A percentile compares a stretch with the other conserved stretches of the same genome.
These are phyloP conservation scores for Ancistrus triradiatus DNA, from an alignment of 2,113 vertebrate species.

Conservation along the genomic window DNA sequence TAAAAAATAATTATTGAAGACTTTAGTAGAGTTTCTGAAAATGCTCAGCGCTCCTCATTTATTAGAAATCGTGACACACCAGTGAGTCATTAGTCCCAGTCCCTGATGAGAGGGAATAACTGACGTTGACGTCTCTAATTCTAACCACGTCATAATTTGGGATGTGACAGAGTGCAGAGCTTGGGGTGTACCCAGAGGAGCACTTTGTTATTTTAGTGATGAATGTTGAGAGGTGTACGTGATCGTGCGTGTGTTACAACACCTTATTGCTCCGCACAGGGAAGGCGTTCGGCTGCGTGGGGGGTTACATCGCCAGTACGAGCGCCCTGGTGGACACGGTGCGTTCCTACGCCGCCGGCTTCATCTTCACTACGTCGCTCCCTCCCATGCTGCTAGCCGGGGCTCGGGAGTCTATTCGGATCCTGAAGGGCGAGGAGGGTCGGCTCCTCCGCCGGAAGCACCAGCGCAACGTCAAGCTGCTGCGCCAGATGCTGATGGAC, in stretches of 20 bases:
- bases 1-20: too few relatives aligned
- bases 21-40: too few relatives aligned
- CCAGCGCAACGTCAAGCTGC: constrained; percentile 91
- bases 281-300: constrained; percentile 95
- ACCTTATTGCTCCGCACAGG: constrained; percentile 70
- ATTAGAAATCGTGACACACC: too few relatives aligned
- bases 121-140: too few relatives aligned
- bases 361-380: constrained; percentile 96
- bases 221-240: too few relatives aligned
- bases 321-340: constrained; percentile 83
- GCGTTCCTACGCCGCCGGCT: constrained; percentile 89
- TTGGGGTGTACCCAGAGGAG: too few relatives aligned
- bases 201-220: too few relatives aligned
- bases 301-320: constrained; percentile 91
- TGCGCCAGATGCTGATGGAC: constrained; percentile 96
- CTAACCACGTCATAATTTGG: too few relatives aligned
- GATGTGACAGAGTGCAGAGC: too few relatives aligned
- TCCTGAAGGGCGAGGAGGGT: constrained; percentile 84
- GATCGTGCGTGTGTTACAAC: background rate
- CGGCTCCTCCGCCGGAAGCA: constrained; percentile 81
- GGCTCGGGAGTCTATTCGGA: constrained; percentile 80
- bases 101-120: too few relatives aligned
- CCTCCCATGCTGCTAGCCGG: constrained; percentile 92
- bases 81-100: too few relatives aligned
- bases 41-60: too few relatives aligned